Evolutionary conservation across 2,113 vertebrate species (phyloP).

Genomic region (Kryptolebias marmoratus): DNA sequence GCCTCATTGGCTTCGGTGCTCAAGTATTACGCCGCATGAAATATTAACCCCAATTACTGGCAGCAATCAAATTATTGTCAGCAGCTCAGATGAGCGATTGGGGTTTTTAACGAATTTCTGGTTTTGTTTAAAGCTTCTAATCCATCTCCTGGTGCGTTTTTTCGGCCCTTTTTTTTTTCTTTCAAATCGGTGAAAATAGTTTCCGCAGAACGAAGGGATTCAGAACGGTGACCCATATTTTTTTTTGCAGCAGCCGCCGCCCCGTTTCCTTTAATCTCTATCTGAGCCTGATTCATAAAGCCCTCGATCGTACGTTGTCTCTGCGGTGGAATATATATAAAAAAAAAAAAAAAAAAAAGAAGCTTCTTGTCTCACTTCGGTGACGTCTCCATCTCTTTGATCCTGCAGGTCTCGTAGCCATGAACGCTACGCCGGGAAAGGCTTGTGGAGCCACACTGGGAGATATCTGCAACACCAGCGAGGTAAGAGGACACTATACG

Average conservation of each 20-base stretch:
- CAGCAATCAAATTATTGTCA: slow-evolving; percentile 23
- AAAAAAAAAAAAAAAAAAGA: slow-evolving; percentile 11
- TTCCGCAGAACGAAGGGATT: neutral
- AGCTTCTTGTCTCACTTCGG: slow-evolving; percentile 44
- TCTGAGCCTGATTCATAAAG: slow-evolving; percentile 52
- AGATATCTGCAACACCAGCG: slow-evolving; percentile 93
- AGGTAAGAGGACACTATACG: slow-evolving; percentile 80
- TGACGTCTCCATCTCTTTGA: slow-evolving; percentile 59
- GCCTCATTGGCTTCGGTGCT: slow-evolving; percentile 45
- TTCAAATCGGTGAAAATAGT: no score
- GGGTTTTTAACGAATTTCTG: neutral
- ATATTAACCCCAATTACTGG: slow-evolving; percentile 65
- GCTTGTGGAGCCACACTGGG: slow-evolving; percentile 91
- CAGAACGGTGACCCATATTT: slow-evolving; percentile 48
- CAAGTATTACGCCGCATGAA: slow-evolving; percentile 28
- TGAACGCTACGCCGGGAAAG: slow-evolving; percentile 92
- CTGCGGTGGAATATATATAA: slow-evolving; percentile 16
- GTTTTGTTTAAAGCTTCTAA: neutral
- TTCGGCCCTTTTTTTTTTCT: no score
- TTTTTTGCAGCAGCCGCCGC: slow-evolving; percentile 16
- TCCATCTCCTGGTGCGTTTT: no score
- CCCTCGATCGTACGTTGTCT: slow-evolving; percentile 40
- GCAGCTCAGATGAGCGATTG: slow-evolving; percentile 8
- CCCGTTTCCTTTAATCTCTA: slow-evolving; percentile 61
- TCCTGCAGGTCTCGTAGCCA: slow-evolving; percentile 91